A percentile compares a stretch with the other conserved stretches of the same genome.
Evolutionary conservation across 2,113 vertebrate species (phyloP).

Genomic region (Aldabrachelys gigantea): DNA sequence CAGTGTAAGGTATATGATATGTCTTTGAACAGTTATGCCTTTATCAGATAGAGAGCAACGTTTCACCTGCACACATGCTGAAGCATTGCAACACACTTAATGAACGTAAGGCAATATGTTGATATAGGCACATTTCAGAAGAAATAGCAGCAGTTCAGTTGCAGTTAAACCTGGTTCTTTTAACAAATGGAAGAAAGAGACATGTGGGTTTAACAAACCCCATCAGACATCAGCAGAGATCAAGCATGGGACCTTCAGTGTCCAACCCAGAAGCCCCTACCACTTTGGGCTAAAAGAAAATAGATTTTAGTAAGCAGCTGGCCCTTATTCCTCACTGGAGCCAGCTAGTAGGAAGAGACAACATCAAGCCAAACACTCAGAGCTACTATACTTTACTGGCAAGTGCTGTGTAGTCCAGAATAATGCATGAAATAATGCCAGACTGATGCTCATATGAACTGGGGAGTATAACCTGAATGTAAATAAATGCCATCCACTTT

Average conservation of each 20-base stretch:
- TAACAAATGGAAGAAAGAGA: slow-evolving; percentile 3
- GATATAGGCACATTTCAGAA: neutral
- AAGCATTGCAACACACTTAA: neutral
- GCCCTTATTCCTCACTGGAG: neutral
- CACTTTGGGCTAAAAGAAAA: neutral
- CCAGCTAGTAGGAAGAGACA: neutral
- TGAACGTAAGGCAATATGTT: neutral
- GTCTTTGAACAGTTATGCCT: neutral
- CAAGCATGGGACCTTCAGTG: neutral
- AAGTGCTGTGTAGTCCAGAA: neutral
- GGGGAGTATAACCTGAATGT: too few species aligned
- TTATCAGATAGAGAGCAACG: neutral
- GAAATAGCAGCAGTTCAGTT: neutral
- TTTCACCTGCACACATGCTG: neutral
- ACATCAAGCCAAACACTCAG: neutral
- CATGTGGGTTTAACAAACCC: slow-evolving; percentile 1
- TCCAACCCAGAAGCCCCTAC: neutral
- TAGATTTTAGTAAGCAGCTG: slow-evolving; percentile 11
- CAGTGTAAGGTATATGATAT: neutral
- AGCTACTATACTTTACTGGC: neutral
- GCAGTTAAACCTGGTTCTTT: neutral
- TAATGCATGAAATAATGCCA: neutral
- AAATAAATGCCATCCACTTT: too few species aligned
- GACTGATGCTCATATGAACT: too few species aligned
- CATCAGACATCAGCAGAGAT: neutral